Percentiles rank a stretch among this genome's conserved stretches.
Conservation (phyloP, 2,888 invertebrate species). For the Pachliopta kotzebuea region DNA sequence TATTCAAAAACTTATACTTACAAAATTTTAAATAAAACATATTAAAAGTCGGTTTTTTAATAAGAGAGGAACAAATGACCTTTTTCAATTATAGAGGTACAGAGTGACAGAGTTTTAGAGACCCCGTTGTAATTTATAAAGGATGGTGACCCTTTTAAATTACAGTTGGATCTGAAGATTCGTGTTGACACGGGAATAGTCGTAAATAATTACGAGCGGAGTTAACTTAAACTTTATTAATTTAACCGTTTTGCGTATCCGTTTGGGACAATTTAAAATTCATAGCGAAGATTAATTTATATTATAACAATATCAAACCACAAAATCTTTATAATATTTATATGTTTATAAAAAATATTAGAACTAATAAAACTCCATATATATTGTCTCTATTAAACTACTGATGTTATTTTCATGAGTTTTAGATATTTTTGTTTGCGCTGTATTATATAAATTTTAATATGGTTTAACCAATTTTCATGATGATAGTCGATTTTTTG, state of each 20-base stretch:
- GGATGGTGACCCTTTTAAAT: constrained; percentile 10
- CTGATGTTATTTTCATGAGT: no score
- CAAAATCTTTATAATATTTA: no score
- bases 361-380: no score
- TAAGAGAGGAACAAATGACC: constrained; percentile 8
- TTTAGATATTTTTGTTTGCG: no score
- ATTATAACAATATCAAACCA: no score
- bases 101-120: constrained; percentile 10
- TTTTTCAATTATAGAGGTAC: constrained; percentile 6
- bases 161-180: constrained; percentile 5
- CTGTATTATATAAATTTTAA: no score
- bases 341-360: no score
- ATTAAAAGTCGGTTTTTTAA: constrained; percentile 1
- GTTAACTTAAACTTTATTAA: neutral
- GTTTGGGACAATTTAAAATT: neutral
- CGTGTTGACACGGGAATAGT: constrained; percentile 4
- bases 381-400: no score
- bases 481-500: no score
- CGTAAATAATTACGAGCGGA: neutral
- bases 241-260: neutral
- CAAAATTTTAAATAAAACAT: neutral
- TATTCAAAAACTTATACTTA: neutral
- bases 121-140: constrained; percentile 2
- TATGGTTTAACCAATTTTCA: no score
- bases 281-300: no score